Evolutionary conservation across 2,113 vertebrate species (phyloP), one percentile per base, ranked within the genome.

Genomic region (Psittacus erithacus): DNA sequence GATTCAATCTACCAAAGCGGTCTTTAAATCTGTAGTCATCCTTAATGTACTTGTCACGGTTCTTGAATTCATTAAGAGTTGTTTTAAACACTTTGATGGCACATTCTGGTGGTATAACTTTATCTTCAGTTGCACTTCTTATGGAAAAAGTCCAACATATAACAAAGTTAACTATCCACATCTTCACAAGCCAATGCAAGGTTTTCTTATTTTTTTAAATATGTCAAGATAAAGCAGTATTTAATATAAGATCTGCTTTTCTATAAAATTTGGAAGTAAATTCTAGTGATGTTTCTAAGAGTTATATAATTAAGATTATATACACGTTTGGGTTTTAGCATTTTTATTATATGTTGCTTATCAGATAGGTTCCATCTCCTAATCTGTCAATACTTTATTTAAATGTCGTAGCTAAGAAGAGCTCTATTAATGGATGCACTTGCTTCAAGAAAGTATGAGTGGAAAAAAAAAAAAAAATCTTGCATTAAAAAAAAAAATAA

Each of bases 11-110:
- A 98, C 99, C 99, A 98, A 99, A 99, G 82, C 99, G 99, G 28
- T 99, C 99, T 75, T 98, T 99, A 98, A 99, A 99, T 94, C 99
- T 99, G 86, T 99, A 99, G 95, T 99, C 99, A 94, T 99, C 99
- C 93, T 99, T 99, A 93, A 99, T 99, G 93, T 99, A 99, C 86
- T 99, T 99, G 96, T 99, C 99, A 46, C 99, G 96, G 97, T 99
- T 99, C 97, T 98, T 99, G 97, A 99, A 99, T 95, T 99, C 99
- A 96, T 99, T 99, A 55, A 99, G 98, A 10, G 99, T 99, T 23
- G 99, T 99, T 97, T 99, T 99, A 95, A 99, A 99, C 33, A 99
- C 99, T 97, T 99, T 99, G 93, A 99, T 98, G 55, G 99, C 99
- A 96, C 99, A 99, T 79, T 99, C 99, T 31, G 97, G 75, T 19